Percentiles rank a stretch among this genome's conserved stretches.
phyloP scores from a whole-genome alignment of 2,888 invertebrate species.

The Thecophora atra region DNA sequence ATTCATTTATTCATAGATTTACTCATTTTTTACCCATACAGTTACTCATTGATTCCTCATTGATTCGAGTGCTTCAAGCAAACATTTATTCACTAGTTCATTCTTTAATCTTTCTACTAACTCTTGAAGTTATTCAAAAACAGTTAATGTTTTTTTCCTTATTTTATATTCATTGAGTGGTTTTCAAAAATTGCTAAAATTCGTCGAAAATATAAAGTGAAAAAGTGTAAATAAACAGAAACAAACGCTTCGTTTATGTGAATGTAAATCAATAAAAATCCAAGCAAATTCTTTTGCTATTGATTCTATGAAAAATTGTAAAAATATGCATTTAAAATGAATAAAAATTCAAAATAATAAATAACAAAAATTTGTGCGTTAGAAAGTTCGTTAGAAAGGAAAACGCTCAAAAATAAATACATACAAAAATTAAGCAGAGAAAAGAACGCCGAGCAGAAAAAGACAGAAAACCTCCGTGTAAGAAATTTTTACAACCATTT shows the following conservation, averaged over 20 bases:
- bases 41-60: too few relatives aligned
- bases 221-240: neutral
- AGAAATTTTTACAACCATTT: slow-evolving; percentile 10
- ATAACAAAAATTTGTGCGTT: neutral
- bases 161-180: too few relatives aligned
- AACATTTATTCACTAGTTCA: too few relatives aligned
- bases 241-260: neutral
- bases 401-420: neutral
- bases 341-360: slow-evolving; percentile 2
- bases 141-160: too few relatives aligned
- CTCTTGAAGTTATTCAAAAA: too few relatives aligned
- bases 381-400: neutral
- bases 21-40: too few relatives aligned
- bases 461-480: neutral
- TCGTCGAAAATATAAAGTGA: neutral
- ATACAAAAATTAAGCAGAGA: neutral
- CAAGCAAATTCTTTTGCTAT: neutral
- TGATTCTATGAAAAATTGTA: neutral
- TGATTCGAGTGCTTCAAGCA: too few relatives aligned
- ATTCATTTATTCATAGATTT: too few relatives aligned
- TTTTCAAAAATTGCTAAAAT: neutral
- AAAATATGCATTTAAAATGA: too few relatives aligned
- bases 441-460: neutral
- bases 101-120: too few relatives aligned
- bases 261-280: neutral